These are phyloP conservation scores for Ciconia boyciana DNA, from an alignment of 2,113 vertebrate species.

Conservation along the genomic window DNA sequence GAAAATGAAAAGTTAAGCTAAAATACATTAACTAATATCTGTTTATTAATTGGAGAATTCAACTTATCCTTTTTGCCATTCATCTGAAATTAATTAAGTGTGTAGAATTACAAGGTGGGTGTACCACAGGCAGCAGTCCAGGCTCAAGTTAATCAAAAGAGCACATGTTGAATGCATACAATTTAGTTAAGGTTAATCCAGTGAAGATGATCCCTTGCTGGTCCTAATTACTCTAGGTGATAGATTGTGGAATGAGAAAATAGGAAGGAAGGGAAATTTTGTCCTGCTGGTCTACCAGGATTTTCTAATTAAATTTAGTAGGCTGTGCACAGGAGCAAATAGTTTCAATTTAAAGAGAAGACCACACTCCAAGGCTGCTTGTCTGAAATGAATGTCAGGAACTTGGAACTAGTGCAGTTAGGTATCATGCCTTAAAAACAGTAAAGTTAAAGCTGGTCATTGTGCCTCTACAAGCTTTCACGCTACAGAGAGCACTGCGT, in stretches of 20 bases:
- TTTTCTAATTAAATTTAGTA: slow-evolving; percentile 92
- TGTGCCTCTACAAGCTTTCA: background rate
- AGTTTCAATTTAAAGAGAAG: slow-evolving; percentile 76
- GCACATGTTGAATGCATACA: slow-evolving; percentile 83
- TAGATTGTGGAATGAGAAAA: slow-evolving; percentile 82
- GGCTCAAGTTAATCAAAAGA: slow-evolving; percentile 85
- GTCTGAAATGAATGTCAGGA: slow-evolving; percentile 15
- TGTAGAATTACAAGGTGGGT: slow-evolving; percentile 83
- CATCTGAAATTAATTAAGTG: slow-evolving; percentile 91
- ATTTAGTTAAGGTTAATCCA: slow-evolving; percentile 88
- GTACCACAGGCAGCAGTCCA: slow-evolving; percentile 75
- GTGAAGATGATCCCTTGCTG: slow-evolving; percentile 81
- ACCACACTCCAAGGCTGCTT: slow-evolving; percentile 66
- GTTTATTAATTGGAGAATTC: slow-evolving; percentile 79
- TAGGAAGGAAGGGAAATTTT: slow-evolving; percentile 84
- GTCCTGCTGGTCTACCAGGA: slow-evolving; percentile 78
- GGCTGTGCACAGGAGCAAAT: slow-evolving; percentile 83
- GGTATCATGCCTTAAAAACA: background rate
- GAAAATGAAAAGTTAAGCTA: slow-evolving; percentile 58
- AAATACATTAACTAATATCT: slow-evolving; percentile 65
- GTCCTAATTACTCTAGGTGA: slow-evolving; percentile 86
- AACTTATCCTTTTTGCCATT: slow-evolving; percentile 68
- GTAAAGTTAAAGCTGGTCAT: background rate
- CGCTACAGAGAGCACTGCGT: fast-evolving
- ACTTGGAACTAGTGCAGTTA: background rate